A percentile compares a stretch with the other conserved stretches of the same genome.
These are phyloP conservation scores for Metallyticus violacea DNA, from an alignment of 2,888 invertebrate genomes.

Conservation along the genomic window DNA sequence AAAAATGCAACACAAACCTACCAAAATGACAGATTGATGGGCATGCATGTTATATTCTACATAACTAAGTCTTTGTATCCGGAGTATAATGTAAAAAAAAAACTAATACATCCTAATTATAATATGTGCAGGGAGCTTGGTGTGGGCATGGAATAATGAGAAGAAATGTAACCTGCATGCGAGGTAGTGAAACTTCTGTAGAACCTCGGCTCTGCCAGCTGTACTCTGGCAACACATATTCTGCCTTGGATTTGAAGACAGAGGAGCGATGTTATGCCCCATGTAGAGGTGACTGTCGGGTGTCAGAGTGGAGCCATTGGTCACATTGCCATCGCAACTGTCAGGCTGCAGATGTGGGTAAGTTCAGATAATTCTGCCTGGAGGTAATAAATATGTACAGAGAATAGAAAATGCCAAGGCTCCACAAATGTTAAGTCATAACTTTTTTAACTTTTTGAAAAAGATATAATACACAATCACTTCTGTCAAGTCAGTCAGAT, in stretches of 20 bases:
- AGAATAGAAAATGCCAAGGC: background rate
- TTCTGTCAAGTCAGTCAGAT: no score
- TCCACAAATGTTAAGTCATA: background rate
- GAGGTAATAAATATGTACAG: background rate
- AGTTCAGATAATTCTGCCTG: background rate
- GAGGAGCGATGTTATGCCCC: conserved; percentile 44
- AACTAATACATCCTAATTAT: no score
- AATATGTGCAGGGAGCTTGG: conserved; percentile 40
- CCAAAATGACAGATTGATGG: no score
- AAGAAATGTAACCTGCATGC: conserved; percentile 44
- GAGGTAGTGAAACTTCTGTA: conserved; percentile 39
- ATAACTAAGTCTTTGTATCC: no score
- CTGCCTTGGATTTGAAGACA: conserved; percentile 34
- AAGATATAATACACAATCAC: no score
- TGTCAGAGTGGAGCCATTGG: conserved; percentile 47
- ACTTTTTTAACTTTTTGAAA: no score
- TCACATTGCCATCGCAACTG: conserved; percentile 44
- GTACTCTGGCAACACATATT: conserved; percentile 30
- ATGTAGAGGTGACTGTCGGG: conserved; percentile 45
- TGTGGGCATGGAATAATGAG: conserved; percentile 45
- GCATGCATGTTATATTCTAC: no score
- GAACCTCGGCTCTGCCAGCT: conserved; percentile 37
- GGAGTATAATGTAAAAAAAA: no score
- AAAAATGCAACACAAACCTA: no score
- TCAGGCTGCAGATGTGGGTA: conserved; percentile 35